A percentile compares a stretch with the other conserved stretches of the same genome.
These are phyloP conservation scores for Aselliscus stoliczkanus DNA, from an alignment of 2,797 vertebrate genomes.

Conservation along the genomic window DNA sequence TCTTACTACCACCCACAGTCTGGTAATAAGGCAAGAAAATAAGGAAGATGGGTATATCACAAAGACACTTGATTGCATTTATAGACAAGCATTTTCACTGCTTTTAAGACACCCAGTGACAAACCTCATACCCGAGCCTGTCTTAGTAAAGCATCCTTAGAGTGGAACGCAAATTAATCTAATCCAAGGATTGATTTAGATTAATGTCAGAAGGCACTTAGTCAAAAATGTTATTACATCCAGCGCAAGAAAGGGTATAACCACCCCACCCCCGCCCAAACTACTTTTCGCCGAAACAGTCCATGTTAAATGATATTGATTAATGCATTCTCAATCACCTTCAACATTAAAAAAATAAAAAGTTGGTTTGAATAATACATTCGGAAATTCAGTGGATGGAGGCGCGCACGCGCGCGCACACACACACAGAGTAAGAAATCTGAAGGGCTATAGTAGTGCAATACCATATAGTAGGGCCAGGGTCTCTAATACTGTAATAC, in stretches of 20 bases:
- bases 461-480: too few relatives aligned
- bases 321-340: background rate
- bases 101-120: constrained; percentile 13
- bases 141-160: constrained; percentile 3
- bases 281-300: background rate
- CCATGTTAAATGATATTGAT: background rate
- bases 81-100: background rate
- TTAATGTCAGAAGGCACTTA: background rate
- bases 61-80: constrained; percentile 44
- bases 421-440: background rate
- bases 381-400: background rate
- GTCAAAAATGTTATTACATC: background rate
- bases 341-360: background rate
- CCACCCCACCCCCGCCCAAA: too few relatives aligned
- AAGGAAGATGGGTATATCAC: constrained; percentile 28
- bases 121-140: constrained; percentile 10
- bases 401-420: rapidly evolving
- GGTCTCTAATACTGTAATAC: background rate
- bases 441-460: background rate
- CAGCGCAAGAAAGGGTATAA: background rate
- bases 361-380: background rate
- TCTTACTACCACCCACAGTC: background rate
- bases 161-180: constrained; percentile 2
- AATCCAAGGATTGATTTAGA: constrained; percentile 20
- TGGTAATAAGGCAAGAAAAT: constrained; percentile 31